Base-by-base conservation (phyloP, 2,888 invertebrate species). In the Salpingus planirostris region DNA sequence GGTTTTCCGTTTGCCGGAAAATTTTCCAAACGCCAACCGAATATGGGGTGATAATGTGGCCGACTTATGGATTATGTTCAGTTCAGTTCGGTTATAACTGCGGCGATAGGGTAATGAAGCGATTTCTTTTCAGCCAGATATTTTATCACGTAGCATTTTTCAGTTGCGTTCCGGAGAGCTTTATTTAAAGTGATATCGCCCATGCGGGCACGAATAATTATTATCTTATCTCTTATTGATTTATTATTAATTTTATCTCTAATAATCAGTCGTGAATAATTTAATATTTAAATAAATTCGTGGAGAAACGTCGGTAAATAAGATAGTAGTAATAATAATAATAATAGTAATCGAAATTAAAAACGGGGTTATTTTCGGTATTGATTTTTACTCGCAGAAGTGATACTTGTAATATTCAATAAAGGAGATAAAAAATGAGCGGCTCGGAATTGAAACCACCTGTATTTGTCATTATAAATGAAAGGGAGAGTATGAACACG, bases 231-330 rank as follows among this genome's bases (percentile, higher is more conserved):
- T 39, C 51, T 55, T 53, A 57, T 57, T 55, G 57, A 55, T 57
- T 55, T 47, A 50, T 44, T 49, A 45, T 46, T 53, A 52, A 52
- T 52, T 53, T 53, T 54, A 54, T 55, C 55, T 49, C 39, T 53
- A 52, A n/a, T n/a, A n/a, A 52, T 50, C 50, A 44, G 46, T 38
- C 42, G 45, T 41, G 45, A 49, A 49, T 52, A 49, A 51, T 54
- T 51, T 42, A 47, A 52, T 51, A 54, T 51, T 52, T 51, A 52
- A 51, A 47, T 52, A 50, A 50, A 51, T 45, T 47, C 47, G 42
- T 43, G 44, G 43, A 42, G 38, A 40, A 41, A 47, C 22, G 30
- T 24, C 25, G 31, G 48, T 49, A 50, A 50, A 50, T 50, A 49
- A 49, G 45, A 47, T 47, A 49, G 45, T 47, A 43, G 27, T 44